phyloP scores from a whole-genome alignment of 2,797 vertebrate species.

The Chaetodon trifasciatus region DNA sequence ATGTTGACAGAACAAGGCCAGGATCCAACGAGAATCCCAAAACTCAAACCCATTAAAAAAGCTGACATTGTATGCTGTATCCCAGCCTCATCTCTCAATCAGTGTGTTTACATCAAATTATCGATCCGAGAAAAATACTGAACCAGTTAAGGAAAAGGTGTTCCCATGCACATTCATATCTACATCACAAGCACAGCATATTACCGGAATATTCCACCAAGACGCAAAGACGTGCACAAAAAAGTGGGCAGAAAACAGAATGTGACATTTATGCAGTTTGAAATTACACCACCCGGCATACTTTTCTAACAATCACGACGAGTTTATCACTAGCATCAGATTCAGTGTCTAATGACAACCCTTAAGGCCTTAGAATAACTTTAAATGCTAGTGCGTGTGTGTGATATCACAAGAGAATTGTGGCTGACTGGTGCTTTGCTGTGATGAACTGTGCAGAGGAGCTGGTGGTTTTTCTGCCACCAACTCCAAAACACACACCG shows the following conservation, averaged over 20 bases:
- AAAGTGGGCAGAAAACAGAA: not conserved
- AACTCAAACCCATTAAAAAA: slow-evolving; percentile 21
- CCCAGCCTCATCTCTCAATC: slow-evolving; percentile 29
- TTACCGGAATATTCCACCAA: slow-evolving; percentile 2
- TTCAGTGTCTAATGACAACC: not conserved
- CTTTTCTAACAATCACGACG: slow-evolving; percentile 25
- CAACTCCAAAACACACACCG: not conserved
- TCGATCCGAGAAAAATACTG: slow-evolving; percentile 12
- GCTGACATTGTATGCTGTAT: slow-evolving; percentile 1
- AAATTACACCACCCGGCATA: slow-evolving; percentile 10
- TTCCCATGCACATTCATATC: not conserved
- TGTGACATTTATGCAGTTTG: not conserved
- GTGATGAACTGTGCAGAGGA: slow-evolving; percentile 17
- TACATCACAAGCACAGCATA: slow-evolving; percentile 1
- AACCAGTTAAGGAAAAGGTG: not conserved
- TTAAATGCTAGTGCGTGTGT: not conserved
- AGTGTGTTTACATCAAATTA: slow-evolving; percentile 27
- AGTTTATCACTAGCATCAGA: slow-evolving; percentile 8
- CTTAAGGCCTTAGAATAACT: slow-evolving; percentile 26
- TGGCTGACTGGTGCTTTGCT: slow-evolving; percentile 32
- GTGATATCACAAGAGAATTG: slow-evolving; percentile 10
- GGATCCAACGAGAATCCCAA: slow-evolving; percentile 19
- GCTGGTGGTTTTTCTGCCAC: slow-evolving; percentile 13
- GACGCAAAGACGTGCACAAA: too few species aligned
- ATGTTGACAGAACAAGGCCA: slow-evolving; percentile 36